Conservation (phyloP, 2,888 invertebrate species). For the Cosmopolites sordidus region DNA sequence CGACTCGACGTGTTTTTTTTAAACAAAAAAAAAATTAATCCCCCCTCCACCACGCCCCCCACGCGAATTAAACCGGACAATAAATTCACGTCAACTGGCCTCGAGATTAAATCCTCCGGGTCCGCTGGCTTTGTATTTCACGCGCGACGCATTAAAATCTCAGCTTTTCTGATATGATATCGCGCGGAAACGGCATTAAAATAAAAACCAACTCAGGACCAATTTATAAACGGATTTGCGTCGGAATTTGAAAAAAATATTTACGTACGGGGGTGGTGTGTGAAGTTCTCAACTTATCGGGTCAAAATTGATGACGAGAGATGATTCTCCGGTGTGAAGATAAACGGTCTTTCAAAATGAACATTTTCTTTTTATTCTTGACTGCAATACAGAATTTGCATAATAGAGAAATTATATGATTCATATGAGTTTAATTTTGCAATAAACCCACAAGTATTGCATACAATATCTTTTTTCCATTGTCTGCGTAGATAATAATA, state of each 20-base stretch:
- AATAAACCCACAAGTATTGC: no score
- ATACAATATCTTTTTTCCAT: no score
- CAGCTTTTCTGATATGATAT: constrained; percentile 35
- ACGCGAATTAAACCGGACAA: constrained; percentile 25
- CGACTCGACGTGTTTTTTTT: no score
- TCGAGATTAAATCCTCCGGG: constrained; percentile 23
- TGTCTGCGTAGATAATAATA: no score
- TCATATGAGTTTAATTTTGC: no score
- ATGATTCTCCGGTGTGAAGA: no score
- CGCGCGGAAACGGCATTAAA: constrained; percentile 27
- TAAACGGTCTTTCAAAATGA: no score
- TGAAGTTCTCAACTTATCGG: no score
- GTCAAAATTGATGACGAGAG: no score
- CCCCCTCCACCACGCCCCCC: constrained; percentile 11
- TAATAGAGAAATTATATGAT: no score
- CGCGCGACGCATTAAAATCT: constrained; percentile 34
- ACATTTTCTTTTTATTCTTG: no score
- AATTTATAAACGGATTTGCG: constrained; percentile 39
- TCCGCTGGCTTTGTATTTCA: constrained; percentile 28
- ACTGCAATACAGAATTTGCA: no score
- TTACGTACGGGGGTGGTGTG: constrained; percentile 16
- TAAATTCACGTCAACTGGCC: constrained; percentile 28
- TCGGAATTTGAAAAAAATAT: constrained; percentile 14
- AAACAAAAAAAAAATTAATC: constrained; percentile 13
- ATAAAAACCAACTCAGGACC: constrained; percentile 35